A percentile compares a stretch with the other conserved stretches of the same genome.
Conservation (phyloP, 2,797 vertebrate genomes). For the Parauchenoglanis punctatus region DNA sequence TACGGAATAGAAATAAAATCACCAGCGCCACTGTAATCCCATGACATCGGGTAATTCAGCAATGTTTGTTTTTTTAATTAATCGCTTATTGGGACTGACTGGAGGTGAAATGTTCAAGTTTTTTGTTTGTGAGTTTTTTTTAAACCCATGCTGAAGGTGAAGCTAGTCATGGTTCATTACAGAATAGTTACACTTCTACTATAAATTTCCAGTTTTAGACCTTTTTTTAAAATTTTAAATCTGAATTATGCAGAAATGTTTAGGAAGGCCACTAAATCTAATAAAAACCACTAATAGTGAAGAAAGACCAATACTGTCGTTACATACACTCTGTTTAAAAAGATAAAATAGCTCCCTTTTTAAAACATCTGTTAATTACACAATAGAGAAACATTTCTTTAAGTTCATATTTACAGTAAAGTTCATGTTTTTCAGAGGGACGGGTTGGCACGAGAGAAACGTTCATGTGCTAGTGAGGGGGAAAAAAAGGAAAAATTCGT, state of each 20-base stretch:
- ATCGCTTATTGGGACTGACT: background rate
- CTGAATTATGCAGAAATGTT: background rate
- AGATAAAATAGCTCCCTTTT: constrained; percentile 28
- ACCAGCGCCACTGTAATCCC: background rate
- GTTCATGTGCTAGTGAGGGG: constrained; percentile 26
- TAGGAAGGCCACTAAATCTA: constrained; percentile 16
- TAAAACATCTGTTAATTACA: constrained; percentile 42
- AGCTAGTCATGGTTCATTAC: background rate
- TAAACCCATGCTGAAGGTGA: background rate
- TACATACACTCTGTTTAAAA: constrained; percentile 27
- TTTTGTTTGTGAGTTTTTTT: too few species aligned
- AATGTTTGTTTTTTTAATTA: background rate
- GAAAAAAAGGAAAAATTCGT: constrained; percentile 28
- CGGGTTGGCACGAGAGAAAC: constrained; percentile 42
- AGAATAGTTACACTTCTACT: background rate
- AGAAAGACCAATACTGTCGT: constrained; percentile 33
- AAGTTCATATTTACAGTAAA: constrained; percentile 30
- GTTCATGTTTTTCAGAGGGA: background rate
- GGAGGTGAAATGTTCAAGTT: background rate
- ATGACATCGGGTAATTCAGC: background rate
- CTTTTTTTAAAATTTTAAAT: background rate
- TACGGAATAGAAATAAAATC: constrained; percentile 12
- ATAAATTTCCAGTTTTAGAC: constrained; percentile 1
- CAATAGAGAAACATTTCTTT: constrained; percentile 41
- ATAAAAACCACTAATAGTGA: constrained; percentile 13